Base-by-base conservation (phyloP, 2,113 vertebrate species). In the Zosterops pallidus region DNA sequence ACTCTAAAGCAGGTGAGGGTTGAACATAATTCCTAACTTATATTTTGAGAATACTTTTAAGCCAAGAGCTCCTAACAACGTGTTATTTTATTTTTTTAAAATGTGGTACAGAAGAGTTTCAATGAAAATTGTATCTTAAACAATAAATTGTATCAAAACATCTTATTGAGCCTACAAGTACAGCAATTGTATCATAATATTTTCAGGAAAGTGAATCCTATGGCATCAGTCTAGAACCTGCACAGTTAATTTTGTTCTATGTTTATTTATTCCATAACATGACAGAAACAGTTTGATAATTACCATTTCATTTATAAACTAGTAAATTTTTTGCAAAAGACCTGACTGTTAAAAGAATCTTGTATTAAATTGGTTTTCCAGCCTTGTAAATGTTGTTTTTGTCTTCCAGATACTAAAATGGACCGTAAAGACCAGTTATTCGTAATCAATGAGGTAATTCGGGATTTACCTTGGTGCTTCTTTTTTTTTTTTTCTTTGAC, bases 341-440 rank as follows among this genome's bases (percentile, higher is more conserved):
- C 8, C 9, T 18, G 6, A 14, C 19, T 59, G 4, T 46, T 79
- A 26, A 41, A 74, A 71, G 3, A 49, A 42, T 6, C 10, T 3
- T 57, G 4, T 74, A 59, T 53, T 78, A 22, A 44, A 20, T 49
- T 63, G 4, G 1, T 68, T 72, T 91, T 81, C 6, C 3, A 52
- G 15, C 31, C 23, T 86, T 31, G 6, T 76, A 41, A 94, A 9
- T 28, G 5, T 84, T 59, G 23, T 26, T 82, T 95, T 82, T 93
- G 11, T 76, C 46, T 95, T 98, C 10, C 97, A 99, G 99, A 99
- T 96, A 99, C 99, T 17, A 99, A 99, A 98, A 99, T 99, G 99
- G 99, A 99, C 96, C 98, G 99, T 64, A 99, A 99, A 93, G 99
- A 99, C 94, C 99, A 99, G 74, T 91, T 99, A 87, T 99, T 99